Evolutionary conservation across 2,797 vertebrate genomes (phyloP), one percentile per base, ranked within the genome.

Genomic region (Vipera latastei): DNA sequence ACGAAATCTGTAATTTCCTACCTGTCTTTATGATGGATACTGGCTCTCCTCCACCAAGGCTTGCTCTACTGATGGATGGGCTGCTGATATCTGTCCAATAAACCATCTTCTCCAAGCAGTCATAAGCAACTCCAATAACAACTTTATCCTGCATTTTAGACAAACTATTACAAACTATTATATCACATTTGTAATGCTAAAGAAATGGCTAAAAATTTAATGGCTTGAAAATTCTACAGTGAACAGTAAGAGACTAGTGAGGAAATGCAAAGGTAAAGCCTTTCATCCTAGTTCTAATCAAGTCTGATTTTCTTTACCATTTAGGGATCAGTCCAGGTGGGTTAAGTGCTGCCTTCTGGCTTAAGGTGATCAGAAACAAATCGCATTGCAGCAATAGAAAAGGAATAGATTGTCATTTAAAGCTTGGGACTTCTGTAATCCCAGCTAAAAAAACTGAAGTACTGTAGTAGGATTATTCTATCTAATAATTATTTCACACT

Each of bases 51-150:
- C 99, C 98, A 25, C 98, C 96, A 51, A 98, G 97, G 91, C 97
- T 98, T 92, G 98, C 99, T 93, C 98, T 98, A 96, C 98, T 98
- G 94, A 99, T 99, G 0, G 98, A 98, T n/a, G 98, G 99, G 4
- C 98, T 98, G 0, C 98, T 98, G 96, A 99, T 99, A 94, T 99
- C 99, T 0, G 98, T 99, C 99, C 99, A 99, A 96, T 99, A 99
- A 89, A 99, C 97, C 98, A 98, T 98, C 96, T 99, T 98, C 91
- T 99, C 99, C 88, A 98, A 96, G 3, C 99, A 99, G 97, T 99
- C 99, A 1, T 98, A 99, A 90, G 98, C 98, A 95, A 99, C 97
- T 25, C 98, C 99, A 28, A 99, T 98, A 96, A 99, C 97, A 96
- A 99, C 98, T 97, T 98, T 99, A 91, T 98, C 99, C 99, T 99